phyloP scores from a whole-genome alignment of 2,113 vertebrate genomes.

The human (Homo sapiens) region GRCh38 chr1:61186501-61187000 shows the following conservation, averaged over 20 bases:
- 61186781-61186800: background rate
- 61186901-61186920: accelerated
- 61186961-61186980: background rate
- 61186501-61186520: background rate
- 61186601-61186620: background rate
- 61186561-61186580: background rate
- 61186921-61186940: background rate
- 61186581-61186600: background rate
- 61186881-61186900: background rate
- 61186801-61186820: background rate
- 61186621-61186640: background rate
- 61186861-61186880: background rate
- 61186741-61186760: background rate
- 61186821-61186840: background rate
- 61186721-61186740: background rate
- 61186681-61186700: slow-evolving; percentile 4
- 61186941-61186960: background rate
- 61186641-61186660: background rate
- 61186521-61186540: background rate
- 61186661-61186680: slow-evolving; percentile 26
- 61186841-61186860: slow-evolving; percentile 2
- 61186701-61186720: background rate
- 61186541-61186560: background rate
- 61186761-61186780: background rate
- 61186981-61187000: background rate